Base-by-base conservation (phyloP, 2,888 invertebrate genomes). In the Leptodirus hochenwartii region DNA sequence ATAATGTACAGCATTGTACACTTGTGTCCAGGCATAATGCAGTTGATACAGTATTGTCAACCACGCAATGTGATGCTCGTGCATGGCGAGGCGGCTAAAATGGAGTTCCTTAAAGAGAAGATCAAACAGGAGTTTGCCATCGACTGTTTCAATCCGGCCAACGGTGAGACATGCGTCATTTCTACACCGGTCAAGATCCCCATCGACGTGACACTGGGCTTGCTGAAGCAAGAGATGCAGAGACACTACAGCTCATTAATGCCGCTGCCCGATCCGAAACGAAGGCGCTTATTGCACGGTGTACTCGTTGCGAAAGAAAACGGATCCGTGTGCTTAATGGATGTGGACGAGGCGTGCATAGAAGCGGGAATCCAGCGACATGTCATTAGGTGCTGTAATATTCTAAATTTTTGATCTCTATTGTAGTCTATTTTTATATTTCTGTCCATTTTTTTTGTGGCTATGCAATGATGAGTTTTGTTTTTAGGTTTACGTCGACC, bases 41-140 rank as follows among this genome's bases (percentile, higher is more conserved):
- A 96, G 55, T 61, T 98, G 17, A 95, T 99, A 43, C 82, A 91
- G 41, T 90, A 95, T 50, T 95, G 95, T 54, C 88, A 95, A 51
- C 98, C 98, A 0, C 75, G 77, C 45, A 90, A 95, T 60, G 95
- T 99, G 0, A 69, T 99, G 62, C 61, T 99, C 6, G 98, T 99
- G 0, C 98, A 99, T 49, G 98, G 98, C 0, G 98, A 99, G 59
- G 90, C 85, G 2, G 81, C 73, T 15, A 98, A 99, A 61, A 99
- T 99, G 93, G 85, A 90, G 47, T 98, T 95, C 54, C 61, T 99
- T 14, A 87, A 85, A 44, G 80, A 80, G 32, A 96, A 95, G 61
- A 96, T 98, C 38, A 79, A 82, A 40, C 74, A 87, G 50, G 87
- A 88, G 50, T 87, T 85, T 49, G 82, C 80, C 37, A 67, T 90